Evolutionary conservation across 2,113 vertebrate genomes (phyloP), one percentile per base, ranked within the genome.

Genomic region (Cromileptes altivelis): DNA sequence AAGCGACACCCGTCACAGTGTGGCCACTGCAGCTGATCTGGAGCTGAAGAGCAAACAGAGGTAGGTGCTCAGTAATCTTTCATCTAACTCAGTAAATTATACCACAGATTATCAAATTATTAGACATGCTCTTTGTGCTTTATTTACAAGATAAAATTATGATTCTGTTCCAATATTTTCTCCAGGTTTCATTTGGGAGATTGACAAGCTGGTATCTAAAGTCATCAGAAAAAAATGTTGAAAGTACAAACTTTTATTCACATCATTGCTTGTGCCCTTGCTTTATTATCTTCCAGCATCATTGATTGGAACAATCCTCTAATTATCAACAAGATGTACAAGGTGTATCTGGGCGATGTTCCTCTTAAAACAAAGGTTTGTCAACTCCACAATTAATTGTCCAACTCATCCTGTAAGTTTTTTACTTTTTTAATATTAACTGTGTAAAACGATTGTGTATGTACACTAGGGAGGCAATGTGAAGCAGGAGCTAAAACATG

Each of bases 31-130:
- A 9, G 98, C 98, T 19, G 98, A 99, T 85, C 96, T 99, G 84
- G 98, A 99, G 81, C 89, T 99, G 58, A 99, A 97, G 90, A 99
- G 98, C 95, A 99, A 98, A 84, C 98, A 99, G 85, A 99, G 98
- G 98, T 99, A 88, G 50, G 69, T 18, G 50, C 37, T 21, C 12
- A 11, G 7, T 62, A 8, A 37, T 25, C 3, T 47, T 5, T 42
- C 27, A 19, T 63, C 42, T 27, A 3, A 49, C 21, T 13, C 17
- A 18, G 11, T 72, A 10, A 13, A 65, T 61, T 30, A 33, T 17
- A 53, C 17, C 25, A 4, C 12, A 5, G 9, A 21, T 63, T 42
- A 23, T 40, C 23, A 63, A 2, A 37, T 70, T 23, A 23, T 30
- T 53, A 13, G 7, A 3, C 30, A 37, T 23, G 57, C 19, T 19